Conservation (phyloP, 2,113 vertebrate genomes). For the Otocyon megalotis region DNA sequence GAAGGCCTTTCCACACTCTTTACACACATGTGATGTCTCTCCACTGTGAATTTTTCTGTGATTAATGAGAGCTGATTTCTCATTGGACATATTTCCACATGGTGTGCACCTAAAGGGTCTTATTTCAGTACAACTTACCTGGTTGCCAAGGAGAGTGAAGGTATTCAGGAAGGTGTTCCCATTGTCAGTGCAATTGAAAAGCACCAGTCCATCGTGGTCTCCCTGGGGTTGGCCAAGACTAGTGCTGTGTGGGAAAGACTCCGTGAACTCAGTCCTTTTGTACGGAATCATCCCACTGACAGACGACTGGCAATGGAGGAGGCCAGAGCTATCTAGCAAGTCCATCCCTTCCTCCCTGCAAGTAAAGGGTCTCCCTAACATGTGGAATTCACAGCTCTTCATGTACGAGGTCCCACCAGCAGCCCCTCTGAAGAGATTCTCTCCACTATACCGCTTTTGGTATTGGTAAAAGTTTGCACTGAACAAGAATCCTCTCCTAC, state of each 20-base stretch:
- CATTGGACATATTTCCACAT: not conserved
- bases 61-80: not conserved
- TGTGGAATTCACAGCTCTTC: not conserved
- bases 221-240: not conserved
- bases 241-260: not conserved
- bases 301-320: not conserved
- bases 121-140: not conserved
- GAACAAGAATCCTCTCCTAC: not conserved
- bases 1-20: slow-evolving; percentile 70
- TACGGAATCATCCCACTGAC: not conserved
- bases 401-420: not conserved
- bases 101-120: not conserved
- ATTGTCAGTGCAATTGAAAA: not conserved
- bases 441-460: not conserved
- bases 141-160: not conserved
- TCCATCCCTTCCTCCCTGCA: not conserved
- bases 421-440: not conserved
- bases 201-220: not conserved
- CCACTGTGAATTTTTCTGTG: slow-evolving; percentile 7
- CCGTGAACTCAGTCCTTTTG: not conserved
- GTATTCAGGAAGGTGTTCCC: not conserved
- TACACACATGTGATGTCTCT: slow-evolving; percentile 51
- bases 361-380: not conserved
- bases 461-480: not conserved
- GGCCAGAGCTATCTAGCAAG: not conserved